These are phyloP conservation scores for Trichogramma dendrolimi DNA, from an alignment of 2,888 invertebrate species.

Conservation along the genomic window DNA sequence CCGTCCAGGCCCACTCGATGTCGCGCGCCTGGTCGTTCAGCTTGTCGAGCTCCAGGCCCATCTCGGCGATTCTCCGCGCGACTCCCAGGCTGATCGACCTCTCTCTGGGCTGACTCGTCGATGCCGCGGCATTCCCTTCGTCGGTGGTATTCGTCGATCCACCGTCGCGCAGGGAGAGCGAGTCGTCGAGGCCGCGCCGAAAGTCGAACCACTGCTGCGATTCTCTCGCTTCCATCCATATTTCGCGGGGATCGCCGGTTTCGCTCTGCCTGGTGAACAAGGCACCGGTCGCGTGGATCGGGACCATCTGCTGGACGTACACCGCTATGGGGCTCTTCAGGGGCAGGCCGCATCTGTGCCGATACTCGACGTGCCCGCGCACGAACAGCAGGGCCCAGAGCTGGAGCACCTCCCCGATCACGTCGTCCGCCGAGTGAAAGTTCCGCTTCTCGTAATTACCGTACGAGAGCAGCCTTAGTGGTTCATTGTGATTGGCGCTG, in stretches of 20 bases:
- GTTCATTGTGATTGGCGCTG: no score
- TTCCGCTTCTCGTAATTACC: no score
- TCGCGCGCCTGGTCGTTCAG: conserved; percentile 69
- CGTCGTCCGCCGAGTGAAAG: conserved; percentile 40
- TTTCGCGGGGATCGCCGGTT: conserved; percentile 63
- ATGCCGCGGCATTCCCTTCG: conserved; percentile 52
- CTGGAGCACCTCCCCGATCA: conserved; percentile 60
- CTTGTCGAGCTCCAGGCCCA: conserved; percentile 62
- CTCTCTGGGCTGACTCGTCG: conserved; percentile 51
- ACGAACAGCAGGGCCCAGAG: conserved; percentile 84
- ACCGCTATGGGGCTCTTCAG: conserved; percentile 70
- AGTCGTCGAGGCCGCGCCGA: conserved; percentile 53
- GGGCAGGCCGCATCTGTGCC: conserved; percentile 56
- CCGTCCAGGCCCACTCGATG: conserved; percentile 72
- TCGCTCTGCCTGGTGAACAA: conserved; percentile 77
- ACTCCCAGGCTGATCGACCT: conserved; percentile 59
- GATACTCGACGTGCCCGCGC: conserved; percentile 71
- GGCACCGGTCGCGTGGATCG: conserved; percentile 70
- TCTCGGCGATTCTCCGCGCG: conserved; percentile 57
- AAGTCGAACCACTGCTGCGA: no score
- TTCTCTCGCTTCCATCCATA: conserved; percentile 67
- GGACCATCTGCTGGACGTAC: conserved; percentile 73
- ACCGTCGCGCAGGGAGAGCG: conserved; percentile 50
- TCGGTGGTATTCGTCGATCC: conserved; percentile 44
- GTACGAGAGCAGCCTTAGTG: no score